phyloP scores from a whole-genome alignment of 1,140 invertebrate genomes.

The Hesperophylax magnus region DNA sequence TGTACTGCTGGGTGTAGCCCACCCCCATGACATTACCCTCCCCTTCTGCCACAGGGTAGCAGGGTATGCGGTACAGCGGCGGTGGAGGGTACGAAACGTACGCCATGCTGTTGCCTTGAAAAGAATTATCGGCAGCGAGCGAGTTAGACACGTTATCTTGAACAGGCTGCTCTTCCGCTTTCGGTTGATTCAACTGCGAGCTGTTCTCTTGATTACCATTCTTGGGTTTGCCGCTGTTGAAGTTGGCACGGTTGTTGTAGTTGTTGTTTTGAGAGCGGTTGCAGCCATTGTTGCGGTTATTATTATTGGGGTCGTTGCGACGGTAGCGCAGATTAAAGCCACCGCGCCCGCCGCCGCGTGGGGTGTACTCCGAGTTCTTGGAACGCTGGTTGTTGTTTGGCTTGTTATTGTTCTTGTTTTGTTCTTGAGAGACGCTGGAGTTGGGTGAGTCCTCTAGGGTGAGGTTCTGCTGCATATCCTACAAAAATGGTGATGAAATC shows the following conservation, averaged over 20 bases:
- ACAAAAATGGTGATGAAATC: too few species aligned
- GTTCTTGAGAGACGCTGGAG: slow-evolving; percentile 9
- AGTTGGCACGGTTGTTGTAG: slow-evolving; percentile 20
- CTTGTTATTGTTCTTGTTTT: slow-evolving; percentile 32
- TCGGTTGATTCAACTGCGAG: neutral
- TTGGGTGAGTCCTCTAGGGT: slow-evolving; percentile 48
- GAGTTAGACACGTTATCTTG: neutral
- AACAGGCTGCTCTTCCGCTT: neutral
- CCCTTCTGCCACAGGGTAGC: slow-evolving; percentile 32
- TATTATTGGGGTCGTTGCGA: slow-evolving; percentile 26
- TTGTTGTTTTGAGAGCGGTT: slow-evolving; percentile 29
- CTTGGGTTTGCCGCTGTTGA: neutral
- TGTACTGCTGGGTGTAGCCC: slow-evolving; percentile 12
- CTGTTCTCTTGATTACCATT: slow-evolving; percentile 16
- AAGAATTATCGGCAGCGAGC: neutral
- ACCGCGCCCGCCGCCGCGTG: slow-evolving; percentile 16
- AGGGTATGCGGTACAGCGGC: slow-evolving; percentile 38
- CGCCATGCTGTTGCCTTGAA: neutral
- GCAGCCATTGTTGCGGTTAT: slow-evolving; percentile 12
- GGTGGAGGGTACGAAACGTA: slow-evolving; percentile 50
- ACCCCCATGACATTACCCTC: neutral
- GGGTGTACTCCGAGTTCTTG: slow-evolving; percentile 33
- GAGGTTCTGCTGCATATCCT: slow-evolving; percentile 53
- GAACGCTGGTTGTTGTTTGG: neutral
- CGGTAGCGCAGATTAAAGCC: slow-evolving; percentile 15